Evolutionary conservation across 2,113 vertebrate species (phyloP).

Genomic region (Dinomys branickii): DNA sequence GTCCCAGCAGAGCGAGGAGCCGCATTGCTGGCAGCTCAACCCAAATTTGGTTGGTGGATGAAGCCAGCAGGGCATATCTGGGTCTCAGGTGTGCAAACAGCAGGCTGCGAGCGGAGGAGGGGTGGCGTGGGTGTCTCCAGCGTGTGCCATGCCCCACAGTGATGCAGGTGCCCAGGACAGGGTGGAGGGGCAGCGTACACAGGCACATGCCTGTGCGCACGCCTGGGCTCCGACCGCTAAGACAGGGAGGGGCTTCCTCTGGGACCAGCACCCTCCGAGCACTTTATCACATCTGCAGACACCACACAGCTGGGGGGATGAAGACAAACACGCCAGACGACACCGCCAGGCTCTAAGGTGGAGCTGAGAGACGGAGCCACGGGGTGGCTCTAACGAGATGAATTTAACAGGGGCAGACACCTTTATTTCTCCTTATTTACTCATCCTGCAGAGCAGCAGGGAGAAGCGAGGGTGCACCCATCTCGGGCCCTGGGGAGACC

Average conservation of each 20-base stretch:
- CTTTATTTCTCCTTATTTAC: slow-evolving; percentile 37
- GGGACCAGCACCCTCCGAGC: background rate
- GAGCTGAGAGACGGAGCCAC: slow-evolving; percentile 38
- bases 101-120: background rate
- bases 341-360: slow-evolving; percentile 58
- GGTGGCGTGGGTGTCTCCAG: background rate
- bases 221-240: background rate
- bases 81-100: background rate
- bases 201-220: fast-evolving
- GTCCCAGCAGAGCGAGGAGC: background rate
- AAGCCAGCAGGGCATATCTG: background rate
- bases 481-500: background rate
- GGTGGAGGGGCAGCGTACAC: fast-evolving
- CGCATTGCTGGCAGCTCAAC: too few relatives aligned
- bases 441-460: background rate
- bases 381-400: slow-evolving; percentile 62
- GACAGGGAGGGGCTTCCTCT: background rate
- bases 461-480: background rate
- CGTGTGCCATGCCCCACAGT: background rate
- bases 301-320: slow-evolving; percentile 5
- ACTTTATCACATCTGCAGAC: slow-evolving; percentile 67
- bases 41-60: background rate
- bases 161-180: background rate
- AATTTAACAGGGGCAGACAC: slow-evolving; percentile 45
- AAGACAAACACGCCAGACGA: background rate